Evolutionary conservation across 2,113 vertebrate genomes (phyloP).

Genomic region (Pithys albifrons): DNA sequence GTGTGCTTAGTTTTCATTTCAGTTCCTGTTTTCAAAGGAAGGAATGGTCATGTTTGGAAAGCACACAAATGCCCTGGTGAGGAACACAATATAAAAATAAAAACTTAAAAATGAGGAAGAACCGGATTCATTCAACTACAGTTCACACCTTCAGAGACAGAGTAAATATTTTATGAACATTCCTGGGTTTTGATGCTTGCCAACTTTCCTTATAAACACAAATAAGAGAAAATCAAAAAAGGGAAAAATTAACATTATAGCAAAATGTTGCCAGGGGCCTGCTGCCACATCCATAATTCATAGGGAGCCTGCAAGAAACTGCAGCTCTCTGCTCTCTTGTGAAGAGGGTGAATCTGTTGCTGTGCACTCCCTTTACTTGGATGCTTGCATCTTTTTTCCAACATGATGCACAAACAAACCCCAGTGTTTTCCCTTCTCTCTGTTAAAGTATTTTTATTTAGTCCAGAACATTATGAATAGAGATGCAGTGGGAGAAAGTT

Average conservation of each 20-base stretch:
- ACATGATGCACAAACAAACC: neutral
- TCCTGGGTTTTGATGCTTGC: neutral
- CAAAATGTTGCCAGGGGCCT: conserved; percentile 19
- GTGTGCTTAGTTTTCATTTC: neutral
- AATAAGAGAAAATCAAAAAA: neutral
- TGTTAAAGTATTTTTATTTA: neutral
- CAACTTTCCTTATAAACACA: conserved; percentile 18
- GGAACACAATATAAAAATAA: neutral
- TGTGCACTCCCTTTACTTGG: neutral
- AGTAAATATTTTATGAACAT: neutral
- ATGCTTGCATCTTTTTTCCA: neutral
- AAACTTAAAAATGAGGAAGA: neutral
- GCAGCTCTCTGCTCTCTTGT: conserved; percentile 14
- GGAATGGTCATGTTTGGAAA: neutral
- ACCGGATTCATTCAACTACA: neutral
- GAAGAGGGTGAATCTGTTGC: neutral
- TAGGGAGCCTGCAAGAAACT: neutral
- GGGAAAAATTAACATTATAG: conserved; percentile 20
- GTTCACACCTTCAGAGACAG: neutral
- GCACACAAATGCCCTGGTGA: neutral
- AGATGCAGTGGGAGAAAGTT: neutral
- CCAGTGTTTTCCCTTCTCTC: neutral
- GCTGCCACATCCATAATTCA: conserved; percentile 38
- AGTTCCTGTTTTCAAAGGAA: neutral
- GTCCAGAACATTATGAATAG: neutral